A percentile compares a stretch with the other conserved stretches of the same genome.
These are phyloP conservation scores for Natrix natrix DNA, from an alignment of 2,797 vertebrate species.

Conservation along the genomic window DNA sequence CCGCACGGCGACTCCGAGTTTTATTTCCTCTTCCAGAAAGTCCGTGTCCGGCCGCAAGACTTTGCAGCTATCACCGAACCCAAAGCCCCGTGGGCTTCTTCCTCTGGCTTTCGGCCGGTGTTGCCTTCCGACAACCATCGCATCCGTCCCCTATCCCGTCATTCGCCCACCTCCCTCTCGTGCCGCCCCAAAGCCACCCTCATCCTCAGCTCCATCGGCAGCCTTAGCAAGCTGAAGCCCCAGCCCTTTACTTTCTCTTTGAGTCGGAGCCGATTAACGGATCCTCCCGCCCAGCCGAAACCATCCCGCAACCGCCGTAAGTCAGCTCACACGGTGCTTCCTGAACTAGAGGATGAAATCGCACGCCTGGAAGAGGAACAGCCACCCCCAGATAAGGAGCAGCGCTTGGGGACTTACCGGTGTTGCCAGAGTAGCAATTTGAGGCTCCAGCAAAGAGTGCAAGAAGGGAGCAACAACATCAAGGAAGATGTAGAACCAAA, in stretches of 20 bases:
- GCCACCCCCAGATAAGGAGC: conserved; percentile 59
- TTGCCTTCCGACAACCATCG: conserved; percentile 64
- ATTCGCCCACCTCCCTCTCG: conserved; percentile 42
- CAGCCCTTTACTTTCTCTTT: conserved; percentile 79
- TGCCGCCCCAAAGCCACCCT: conserved; percentile 75
- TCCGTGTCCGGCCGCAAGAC: conserved; percentile 85
- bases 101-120: conserved; percentile 62
- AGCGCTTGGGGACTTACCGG: conserved; percentile 64
- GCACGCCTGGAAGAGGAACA: conserved; percentile 47
- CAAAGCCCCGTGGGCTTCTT: conserved; percentile 68
- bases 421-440: conserved; percentile 1
- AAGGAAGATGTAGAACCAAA: conserved; percentile 63
- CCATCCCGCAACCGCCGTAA: conserved; percentile 82
- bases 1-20: conserved; percentile 76
- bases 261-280: neutral
- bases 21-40: conserved; percentile 93
- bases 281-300: conserved; percentile 50
- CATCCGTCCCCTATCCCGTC: conserved; percentile 53
- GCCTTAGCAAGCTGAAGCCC: conserved; percentile 86
- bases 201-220: conserved; percentile 91
- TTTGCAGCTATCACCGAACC: conserved; percentile 89
- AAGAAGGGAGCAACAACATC: conserved; percentile 7
- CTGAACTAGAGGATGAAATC: conserved; percentile 83
- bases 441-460: conserved; percentile 2
- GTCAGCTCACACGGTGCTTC: conserved; percentile 85